A percentile compares a stretch with the other conserved stretches of the same genome.
Conservation (phyloP, 2,888 invertebrate species). For the Zonitis immaculata region DNA sequence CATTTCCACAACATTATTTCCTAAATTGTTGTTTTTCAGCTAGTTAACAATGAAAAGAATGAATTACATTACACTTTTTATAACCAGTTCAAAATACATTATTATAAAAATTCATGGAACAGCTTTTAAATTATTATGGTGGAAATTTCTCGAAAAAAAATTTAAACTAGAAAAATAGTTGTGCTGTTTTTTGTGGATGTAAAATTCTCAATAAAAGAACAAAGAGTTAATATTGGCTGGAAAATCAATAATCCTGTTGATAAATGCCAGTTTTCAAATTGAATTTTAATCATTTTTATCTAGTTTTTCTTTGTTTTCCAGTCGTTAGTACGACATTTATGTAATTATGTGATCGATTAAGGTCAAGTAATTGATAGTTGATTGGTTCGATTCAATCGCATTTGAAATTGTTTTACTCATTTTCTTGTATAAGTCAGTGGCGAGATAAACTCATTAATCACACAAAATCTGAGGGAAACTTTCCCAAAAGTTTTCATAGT, state of each 20-base stretch:
- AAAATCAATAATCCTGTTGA: too few relatives aligned
- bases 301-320: too few relatives aligned
- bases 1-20: conserved; percentile 17
- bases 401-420: background rate
- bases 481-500: conserved; percentile 8
- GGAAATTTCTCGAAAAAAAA: too few relatives aligned
- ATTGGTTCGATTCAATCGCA: background rate
- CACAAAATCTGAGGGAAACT: conserved; percentile 10
- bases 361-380: background rate
- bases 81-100: conserved; percentile 15
- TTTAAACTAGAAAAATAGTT: too few relatives aligned
- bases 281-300: too few relatives aligned
- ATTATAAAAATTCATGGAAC: background rate
- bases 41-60: conserved; percentile 10
- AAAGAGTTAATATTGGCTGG: too few relatives aligned
- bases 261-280: too few relatives aligned
- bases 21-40: conserved; percentile 16
- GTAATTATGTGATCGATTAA: background rate
- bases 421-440: background rate
- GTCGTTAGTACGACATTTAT: conserved; percentile 5
- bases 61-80: background rate
- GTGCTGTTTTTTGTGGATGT: too few relatives aligned
- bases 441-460: conserved; percentile 14
- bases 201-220: too few relatives aligned
- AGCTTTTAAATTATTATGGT: too few relatives aligned